A percentile compares a stretch with the other conserved stretches of the same genome.
These are phyloP conservation scores for Heterohyrax brucei DNA, from an alignment of 2,797 vertebrate species.

Conservation along the genomic window DNA sequence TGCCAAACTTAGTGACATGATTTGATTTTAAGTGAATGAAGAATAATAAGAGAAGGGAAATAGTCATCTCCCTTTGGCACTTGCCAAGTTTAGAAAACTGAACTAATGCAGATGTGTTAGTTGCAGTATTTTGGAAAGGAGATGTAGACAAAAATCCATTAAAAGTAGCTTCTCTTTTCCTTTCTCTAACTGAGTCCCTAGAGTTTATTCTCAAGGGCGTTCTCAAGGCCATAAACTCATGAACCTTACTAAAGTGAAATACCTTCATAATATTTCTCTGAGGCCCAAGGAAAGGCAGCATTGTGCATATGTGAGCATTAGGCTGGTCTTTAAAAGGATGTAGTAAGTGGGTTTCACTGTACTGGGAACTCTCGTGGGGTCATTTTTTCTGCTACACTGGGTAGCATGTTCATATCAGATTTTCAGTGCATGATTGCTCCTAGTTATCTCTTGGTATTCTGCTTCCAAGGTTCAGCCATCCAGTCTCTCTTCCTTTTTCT, in stretches of 20 bases:
- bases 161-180: conserved; percentile 56
- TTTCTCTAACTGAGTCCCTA: conserved; percentile 39
- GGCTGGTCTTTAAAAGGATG: conserved; percentile 80
- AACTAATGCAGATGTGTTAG: conserved; percentile 64
- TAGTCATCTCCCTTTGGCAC: conserved; percentile 4
- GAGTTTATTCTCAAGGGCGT: conserved; percentile 84
- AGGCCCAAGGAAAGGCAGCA: conserved; percentile 59
- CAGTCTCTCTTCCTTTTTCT: conserved; percentile 75
- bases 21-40: conserved; percentile 80
- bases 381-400: conserved; percentile 87
- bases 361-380: conserved; percentile 85
- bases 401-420: conserved; percentile 87
- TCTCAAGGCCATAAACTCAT: conserved; percentile 80
- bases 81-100: conserved; percentile 58
- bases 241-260: conserved; percentile 83
- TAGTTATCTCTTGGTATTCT: conserved; percentile 69
- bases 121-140: conserved; percentile 47
- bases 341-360: conserved; percentile 84
- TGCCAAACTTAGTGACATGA: conserved; percentile 71
- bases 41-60: conserved; percentile 79
- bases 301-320: conserved; percentile 66
- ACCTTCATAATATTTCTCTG: conserved; percentile 78
- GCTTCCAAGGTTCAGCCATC: conserved; percentile 77
- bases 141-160: conserved; percentile 61
- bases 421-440: conserved; percentile 85